Conservation (phyloP, 2,888 invertebrate genomes). For the Altica lythri region DNA sequence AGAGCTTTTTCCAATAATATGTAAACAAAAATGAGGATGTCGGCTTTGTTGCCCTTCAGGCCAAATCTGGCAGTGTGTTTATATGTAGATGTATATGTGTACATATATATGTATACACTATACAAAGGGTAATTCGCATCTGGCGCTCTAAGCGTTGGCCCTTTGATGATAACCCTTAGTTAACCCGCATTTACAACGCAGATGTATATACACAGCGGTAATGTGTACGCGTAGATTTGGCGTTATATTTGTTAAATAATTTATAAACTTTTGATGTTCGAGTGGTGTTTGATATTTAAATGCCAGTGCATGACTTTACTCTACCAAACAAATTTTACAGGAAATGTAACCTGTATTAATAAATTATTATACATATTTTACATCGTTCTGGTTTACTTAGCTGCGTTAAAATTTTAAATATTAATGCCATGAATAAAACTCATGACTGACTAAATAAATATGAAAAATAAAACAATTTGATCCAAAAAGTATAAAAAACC, state of each 20-base stretch:
- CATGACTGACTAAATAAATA: too few species aligned
- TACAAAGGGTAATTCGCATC: constrained; percentile 55
- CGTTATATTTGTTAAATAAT: constrained; percentile 53
- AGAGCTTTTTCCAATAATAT: constrained; percentile 49
- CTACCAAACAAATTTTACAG: constrained; percentile 23
- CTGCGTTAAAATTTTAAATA: too few species aligned
- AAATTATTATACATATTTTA: too few species aligned
- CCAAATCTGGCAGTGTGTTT: constrained; percentile 38
- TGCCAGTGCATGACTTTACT: constrained; percentile 15
- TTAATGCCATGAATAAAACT: too few species aligned
- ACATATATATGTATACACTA: constrained; percentile 44
- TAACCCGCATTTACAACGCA: constrained; percentile 48
- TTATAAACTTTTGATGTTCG: constrained; percentile 47
- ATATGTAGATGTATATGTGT: constrained; percentile 21
- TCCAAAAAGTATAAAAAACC: too few species aligned
- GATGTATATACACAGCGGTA: constrained; percentile 49
- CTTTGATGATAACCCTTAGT: constrained; percentile 53
- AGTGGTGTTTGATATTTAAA: constrained; percentile 38
- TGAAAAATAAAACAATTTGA: too few species aligned
- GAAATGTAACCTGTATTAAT: too few species aligned
- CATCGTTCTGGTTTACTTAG: too few species aligned
- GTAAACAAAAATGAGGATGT: constrained; percentile 48
- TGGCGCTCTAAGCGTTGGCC: constrained; percentile 49
- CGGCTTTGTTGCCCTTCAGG: constrained; percentile 37
- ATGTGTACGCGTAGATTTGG: constrained; percentile 47